phyloP scores from a whole-genome alignment of 1,140 invertebrate species.

The Epicauta chinensis region DNA sequence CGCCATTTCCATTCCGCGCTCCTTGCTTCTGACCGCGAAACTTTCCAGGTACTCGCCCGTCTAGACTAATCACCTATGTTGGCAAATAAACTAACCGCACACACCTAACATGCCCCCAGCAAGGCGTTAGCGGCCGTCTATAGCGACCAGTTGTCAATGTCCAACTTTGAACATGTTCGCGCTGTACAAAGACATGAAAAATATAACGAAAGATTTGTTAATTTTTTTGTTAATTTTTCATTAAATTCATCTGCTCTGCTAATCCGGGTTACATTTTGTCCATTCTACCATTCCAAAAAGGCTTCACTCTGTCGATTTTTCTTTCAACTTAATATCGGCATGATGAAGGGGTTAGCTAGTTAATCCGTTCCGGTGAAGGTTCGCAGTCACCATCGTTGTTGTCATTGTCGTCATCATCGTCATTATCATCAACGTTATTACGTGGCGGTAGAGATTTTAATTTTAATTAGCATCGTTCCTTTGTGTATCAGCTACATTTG shows the following conservation, averaged over 20 bases:
- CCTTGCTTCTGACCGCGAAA: constrained; percentile 39
- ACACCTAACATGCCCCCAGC: no score
- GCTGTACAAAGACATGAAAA: no score
- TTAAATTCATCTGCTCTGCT: no score
- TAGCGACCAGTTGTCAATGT: no score
- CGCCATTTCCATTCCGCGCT: constrained; percentile 39
- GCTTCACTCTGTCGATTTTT: neutral
- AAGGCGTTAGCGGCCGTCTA: no score
- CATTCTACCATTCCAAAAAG: neutral
- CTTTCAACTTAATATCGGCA: neutral
- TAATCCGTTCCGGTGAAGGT: neutral
- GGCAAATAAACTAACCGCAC: constrained; percentile 16
- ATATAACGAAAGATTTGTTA: no score
- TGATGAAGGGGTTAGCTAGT: constrained; percentile 2
- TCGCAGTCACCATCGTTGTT: neutral
- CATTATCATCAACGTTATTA: constrained; percentile 12
- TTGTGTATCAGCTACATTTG: constrained; percentile 41
- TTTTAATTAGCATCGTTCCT: constrained; percentile 41
- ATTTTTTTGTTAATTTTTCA: no score
- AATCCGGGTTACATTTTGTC: neutral
- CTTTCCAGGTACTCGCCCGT: constrained; percentile 30
- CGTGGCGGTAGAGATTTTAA: constrained; percentile 29
- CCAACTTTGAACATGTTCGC: no score
- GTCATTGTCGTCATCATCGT: no score
- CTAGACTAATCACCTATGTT: constrained; percentile 24